phyloP scores from a whole-genome alignment of 2,113 vertebrate species.

The Mirza zaza region DNA sequence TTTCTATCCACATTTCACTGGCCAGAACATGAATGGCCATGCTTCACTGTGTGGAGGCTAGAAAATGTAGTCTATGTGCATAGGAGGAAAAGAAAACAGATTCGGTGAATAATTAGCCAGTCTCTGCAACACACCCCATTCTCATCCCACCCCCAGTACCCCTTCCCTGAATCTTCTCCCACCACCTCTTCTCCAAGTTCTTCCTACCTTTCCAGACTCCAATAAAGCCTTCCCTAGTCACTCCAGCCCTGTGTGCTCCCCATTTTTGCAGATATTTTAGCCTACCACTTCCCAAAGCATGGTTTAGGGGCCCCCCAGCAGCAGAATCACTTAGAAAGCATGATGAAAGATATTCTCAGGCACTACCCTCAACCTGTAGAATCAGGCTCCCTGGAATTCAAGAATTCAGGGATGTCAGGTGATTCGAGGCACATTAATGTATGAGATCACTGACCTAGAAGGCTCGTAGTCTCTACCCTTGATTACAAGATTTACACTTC shows the following conservation, averaged over 20 bases:
- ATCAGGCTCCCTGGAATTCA: neutral
- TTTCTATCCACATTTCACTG: neutral
- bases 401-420: neutral
- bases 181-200: neutral
- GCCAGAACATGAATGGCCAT: neutral
- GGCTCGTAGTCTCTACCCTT: neutral
- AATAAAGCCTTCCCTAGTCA: neutral
- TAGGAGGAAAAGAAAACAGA: neutral
- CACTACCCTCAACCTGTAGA: neutral
- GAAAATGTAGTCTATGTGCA: neutral
- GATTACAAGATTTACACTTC: neutral
- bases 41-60: neutral
- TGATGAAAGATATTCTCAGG: neutral
- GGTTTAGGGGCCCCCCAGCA: neutral
- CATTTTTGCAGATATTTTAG: slow-evolving; percentile 6
- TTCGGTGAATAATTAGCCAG: neutral
- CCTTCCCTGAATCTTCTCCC: neutral
- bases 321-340: neutral
- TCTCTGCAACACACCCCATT: neutral
- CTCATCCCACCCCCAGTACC: neutral
- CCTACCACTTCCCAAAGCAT: neutral
- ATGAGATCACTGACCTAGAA: neutral
- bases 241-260: neutral
- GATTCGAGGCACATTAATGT: neutral
- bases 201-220: neutral